Evolutionary conservation across 2,113 vertebrate species (phyloP).

Genomic region (Corydoras sp.): DNA sequence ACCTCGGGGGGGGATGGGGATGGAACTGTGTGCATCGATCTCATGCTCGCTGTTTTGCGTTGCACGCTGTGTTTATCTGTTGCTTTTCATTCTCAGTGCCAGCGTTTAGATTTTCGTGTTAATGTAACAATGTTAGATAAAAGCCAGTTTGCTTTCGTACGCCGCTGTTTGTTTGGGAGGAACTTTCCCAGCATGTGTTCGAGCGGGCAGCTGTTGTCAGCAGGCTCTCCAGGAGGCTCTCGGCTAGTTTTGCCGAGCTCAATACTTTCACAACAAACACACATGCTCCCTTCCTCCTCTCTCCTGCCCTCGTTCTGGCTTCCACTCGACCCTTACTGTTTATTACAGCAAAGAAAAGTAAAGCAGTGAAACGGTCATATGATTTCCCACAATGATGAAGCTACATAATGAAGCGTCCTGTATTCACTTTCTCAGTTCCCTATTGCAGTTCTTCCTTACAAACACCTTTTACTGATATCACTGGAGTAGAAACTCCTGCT

Average conservation of each 20-base stretch:
- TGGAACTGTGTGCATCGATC: not conserved
- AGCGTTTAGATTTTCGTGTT: not conserved
- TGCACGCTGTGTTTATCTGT: not conserved
- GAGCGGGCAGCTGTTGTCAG: slow-evolving; percentile 38
- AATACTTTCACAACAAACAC: slow-evolving; percentile 15
- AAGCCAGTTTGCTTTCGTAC: not conserved
- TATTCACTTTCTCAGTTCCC: not conserved
- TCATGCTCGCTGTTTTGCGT: not conserved
- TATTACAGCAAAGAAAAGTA: too few relatives aligned
- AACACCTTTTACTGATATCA: not conserved
- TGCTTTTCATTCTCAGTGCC: not conserved
- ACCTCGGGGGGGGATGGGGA: not conserved
- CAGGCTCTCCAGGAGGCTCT: slow-evolving; percentile 8
- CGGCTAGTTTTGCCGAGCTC: not conserved
- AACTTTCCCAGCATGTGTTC: slow-evolving; percentile 42
- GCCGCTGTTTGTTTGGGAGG: not conserved
- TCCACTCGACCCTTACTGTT: too few relatives aligned
- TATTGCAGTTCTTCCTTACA: not conserved
- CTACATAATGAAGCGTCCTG: not conserved
- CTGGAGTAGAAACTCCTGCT: not conserved
- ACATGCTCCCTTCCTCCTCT: not conserved
- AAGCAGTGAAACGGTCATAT: slow-evolving; percentile 21
- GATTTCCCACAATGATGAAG: not conserved
- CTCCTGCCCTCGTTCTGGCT: not conserved
- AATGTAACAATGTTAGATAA: not conserved